These are phyloP conservation scores for Sylvia borin DNA, from an alignment of 2,797 vertebrate species.

Conservation along the genomic window DNA sequence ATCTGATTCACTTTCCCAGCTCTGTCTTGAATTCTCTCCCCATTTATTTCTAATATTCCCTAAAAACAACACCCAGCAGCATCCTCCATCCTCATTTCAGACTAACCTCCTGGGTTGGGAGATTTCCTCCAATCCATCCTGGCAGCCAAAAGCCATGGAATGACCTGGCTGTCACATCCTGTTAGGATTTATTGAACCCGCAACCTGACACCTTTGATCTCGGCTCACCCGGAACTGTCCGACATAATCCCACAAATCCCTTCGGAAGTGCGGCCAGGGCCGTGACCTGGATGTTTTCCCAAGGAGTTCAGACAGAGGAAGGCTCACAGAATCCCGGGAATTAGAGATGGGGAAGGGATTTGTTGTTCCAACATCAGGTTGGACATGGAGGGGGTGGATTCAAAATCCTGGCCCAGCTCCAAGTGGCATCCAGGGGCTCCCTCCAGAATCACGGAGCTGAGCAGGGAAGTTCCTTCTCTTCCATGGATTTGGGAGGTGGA, in stretches of 20 bases:
- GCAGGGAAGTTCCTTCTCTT: not conserved
- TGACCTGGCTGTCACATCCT: constrained; percentile 22
- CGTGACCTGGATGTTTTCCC: constrained; percentile 40
- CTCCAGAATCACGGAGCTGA: not conserved
- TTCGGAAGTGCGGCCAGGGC: not conserved
- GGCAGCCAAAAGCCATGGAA: constrained; percentile 17
- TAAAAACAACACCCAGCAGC: too few species aligned
- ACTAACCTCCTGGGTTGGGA: too few species aligned
- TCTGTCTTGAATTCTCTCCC: too few species aligned
- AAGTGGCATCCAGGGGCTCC: not conserved
- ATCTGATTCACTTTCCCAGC: too few species aligned
- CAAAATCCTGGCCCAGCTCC: not conserved
- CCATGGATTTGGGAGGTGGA: not conserved
- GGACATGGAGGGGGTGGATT: not conserved
- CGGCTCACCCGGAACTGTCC: constrained; percentile 25
- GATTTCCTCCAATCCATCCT: constrained; percentile 12
- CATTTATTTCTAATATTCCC: too few species aligned
- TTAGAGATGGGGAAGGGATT: constrained; percentile 7
- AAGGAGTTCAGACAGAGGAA: constrained; percentile 1
- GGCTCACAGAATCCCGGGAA: not conserved
- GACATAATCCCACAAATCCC: constrained; percentile 56
- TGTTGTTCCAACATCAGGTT: not conserved
- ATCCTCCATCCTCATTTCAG: too few species aligned
- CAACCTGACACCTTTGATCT: constrained; percentile 36
- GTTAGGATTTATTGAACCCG: constrained; percentile 26